These are phyloP conservation scores for Patella pellucida DNA, from an alignment of 2,888 invertebrate genomes.

Conservation along the genomic window DNA sequence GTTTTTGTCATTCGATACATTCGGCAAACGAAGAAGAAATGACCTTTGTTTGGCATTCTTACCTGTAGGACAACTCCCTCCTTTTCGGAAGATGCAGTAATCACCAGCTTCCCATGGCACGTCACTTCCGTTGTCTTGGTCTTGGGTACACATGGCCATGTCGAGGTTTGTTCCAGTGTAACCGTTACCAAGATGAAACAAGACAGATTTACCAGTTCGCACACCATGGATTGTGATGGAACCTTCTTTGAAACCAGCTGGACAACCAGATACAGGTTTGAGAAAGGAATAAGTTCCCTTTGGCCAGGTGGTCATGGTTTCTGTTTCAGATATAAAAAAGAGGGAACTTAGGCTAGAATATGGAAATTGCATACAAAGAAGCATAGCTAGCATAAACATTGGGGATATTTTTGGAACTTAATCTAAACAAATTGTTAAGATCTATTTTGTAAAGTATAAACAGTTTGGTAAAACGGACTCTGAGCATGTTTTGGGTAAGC, in stretches of 20 bases:
- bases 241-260: slow-evolving; percentile 32
- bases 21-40: too few species aligned
- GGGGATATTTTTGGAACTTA: too few species aligned
- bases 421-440: too few species aligned
- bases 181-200: not conserved
- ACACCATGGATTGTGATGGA: not conserved
- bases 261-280: slow-evolving; percentile 38
- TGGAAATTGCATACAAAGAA: too few species aligned
- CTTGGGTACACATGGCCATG: not conserved
- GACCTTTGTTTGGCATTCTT: too few species aligned
- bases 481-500: too few species aligned
- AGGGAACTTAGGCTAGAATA: too few species aligned
- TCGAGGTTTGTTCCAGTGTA: not conserved
- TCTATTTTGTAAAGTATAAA: too few species aligned
- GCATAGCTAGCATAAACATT: too few species aligned
- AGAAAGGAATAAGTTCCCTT: slow-evolving; percentile 28
- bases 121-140: slow-evolving; percentile 9
- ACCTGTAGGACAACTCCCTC: slow-evolving; percentile 16
- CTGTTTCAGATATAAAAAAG: not conserved
- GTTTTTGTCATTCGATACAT: too few species aligned
- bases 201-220: not conserved
- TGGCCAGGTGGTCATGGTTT: slow-evolving; percentile 30
- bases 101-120: slow-evolving; percentile 16
- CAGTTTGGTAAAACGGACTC: too few species aligned
- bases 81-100: slow-evolving; percentile 24